Conservation (phyloP, 1,140 invertebrate species). For the Cataglyphis hispanica region DNA sequence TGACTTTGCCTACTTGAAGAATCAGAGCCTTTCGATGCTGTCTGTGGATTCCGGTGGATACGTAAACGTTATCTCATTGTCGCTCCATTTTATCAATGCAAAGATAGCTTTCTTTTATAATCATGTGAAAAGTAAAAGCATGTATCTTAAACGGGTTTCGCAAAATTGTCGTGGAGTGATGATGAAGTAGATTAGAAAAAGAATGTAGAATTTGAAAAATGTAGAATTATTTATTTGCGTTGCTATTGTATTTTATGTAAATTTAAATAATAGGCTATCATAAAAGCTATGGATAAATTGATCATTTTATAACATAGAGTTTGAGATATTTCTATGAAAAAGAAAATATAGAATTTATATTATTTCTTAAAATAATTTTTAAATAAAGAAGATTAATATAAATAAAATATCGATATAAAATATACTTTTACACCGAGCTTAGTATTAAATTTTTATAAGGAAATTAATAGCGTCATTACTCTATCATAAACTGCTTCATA, state of each 20-base stretch:
- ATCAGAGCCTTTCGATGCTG: slow-evolving; percentile 60
- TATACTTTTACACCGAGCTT: background rate
- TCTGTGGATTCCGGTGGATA: slow-evolving; percentile 52
- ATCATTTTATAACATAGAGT: background rate
- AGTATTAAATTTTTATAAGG: slow-evolving; percentile 9
- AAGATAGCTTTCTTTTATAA: slow-evolving; percentile 40
- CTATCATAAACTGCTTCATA: background rate
- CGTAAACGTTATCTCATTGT: slow-evolving; percentile 68
- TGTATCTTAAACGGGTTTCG: slow-evolving; percentile 59
- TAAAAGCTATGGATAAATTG: background rate
- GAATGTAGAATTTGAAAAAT: slow-evolving; percentile 14
- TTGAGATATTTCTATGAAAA: background rate
- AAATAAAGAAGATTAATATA: background rate
- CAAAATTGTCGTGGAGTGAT: slow-evolving; percentile 63
- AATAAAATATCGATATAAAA: background rate
- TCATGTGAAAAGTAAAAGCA: slow-evolving; percentile 44
- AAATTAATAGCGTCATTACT: background rate
- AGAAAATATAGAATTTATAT: background rate
- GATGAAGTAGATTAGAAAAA: background rate
- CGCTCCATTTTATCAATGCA: slow-evolving; percentile 56
- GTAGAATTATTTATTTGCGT: background rate
- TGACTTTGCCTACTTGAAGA: slow-evolving; percentile 52
- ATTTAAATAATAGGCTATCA: background rate
- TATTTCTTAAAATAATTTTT: background rate
- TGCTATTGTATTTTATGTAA: background rate